Conservation (phyloP, 2,888 invertebrate genomes). For the Tinea trinotella region DNA sequence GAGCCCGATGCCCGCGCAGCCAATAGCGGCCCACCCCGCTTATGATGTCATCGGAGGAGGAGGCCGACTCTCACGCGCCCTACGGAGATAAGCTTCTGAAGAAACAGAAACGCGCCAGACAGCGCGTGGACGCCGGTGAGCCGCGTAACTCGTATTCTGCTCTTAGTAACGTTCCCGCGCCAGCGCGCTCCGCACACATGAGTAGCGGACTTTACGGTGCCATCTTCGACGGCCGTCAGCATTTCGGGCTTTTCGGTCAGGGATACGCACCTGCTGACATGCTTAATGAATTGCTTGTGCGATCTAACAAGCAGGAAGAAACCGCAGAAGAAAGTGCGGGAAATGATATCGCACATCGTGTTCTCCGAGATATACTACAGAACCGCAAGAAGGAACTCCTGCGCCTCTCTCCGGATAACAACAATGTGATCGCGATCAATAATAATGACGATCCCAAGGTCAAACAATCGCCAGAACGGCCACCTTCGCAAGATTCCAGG, state of each 20-base stretch:
- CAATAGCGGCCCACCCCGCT: constrained; percentile 87
- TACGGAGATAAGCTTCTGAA: constrained; percentile 93
- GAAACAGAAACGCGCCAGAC: constrained; percentile 94
- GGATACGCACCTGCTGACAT: constrained; percentile 92
- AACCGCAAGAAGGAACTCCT: constrained; percentile 88
- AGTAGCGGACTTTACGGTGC: constrained; percentile 90
- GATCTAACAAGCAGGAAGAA: constrained; percentile 82
- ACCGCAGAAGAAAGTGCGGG: constrained; percentile 66
- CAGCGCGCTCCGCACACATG: constrained; percentile 82
- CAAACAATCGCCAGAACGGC: constrained; percentile 73
- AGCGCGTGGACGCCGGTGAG: constrained; percentile 97
- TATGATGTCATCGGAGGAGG: constrained; percentile 98
- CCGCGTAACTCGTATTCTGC: constrained; percentile 91
- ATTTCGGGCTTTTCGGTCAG: constrained; percentile 86
- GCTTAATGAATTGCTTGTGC: constrained; percentile 90
- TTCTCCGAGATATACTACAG: constrained; percentile 91
- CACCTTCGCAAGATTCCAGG: constrained; percentile 76
- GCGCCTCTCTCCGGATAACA: constrained; percentile 74
- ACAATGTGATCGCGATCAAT: constrained; percentile 70
- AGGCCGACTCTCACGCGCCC: constrained; percentile 94
- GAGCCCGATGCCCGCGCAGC: constrained; percentile 78
- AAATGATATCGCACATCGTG: constrained; percentile 81
- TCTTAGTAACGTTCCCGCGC: constrained; percentile 67
- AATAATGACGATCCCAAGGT: constrained; percentile 69
- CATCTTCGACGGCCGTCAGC: constrained; percentile 86